These are phyloP conservation scores for Pituophis catenifer DNA, from an alignment of 2,113 vertebrate species.

Conservation along the genomic window DNA sequence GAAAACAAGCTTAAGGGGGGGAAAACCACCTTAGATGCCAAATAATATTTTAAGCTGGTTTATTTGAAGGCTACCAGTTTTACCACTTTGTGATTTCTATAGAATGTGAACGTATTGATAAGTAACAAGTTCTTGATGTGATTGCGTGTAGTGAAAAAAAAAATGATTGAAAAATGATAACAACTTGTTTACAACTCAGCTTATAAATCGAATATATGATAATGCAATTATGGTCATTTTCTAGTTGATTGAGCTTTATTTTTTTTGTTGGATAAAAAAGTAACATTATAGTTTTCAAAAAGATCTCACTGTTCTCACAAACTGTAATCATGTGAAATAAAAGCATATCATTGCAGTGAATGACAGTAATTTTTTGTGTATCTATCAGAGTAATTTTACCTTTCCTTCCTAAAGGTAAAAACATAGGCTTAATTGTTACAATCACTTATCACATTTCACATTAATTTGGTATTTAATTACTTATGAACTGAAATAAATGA, in stretches of 20 bases:
- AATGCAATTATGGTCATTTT: neutral
- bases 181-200: neutral
- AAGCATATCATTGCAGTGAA: slow-evolving; percentile 37
- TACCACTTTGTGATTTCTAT: neutral
- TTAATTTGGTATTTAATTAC: neutral
- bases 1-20: neutral
- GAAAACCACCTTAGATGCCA: too few relatives aligned
- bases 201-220: neutral
- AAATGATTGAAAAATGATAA: neutral
- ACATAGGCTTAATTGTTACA: slow-evolving; percentile 43
- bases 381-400: neutral
- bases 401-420: slow-evolving; percentile 47
- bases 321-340: slow-evolving; percentile 20
- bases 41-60: neutral
- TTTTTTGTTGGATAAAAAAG: neutral
- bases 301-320: neutral
- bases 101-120: neutral
- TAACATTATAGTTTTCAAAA: neutral
- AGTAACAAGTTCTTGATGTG: neutral
- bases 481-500: neutral
- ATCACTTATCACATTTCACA: slow-evolving; percentile 36
- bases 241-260: neutral
- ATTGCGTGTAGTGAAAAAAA: neutral
- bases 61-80: neutral
- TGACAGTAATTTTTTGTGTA: slow-evolving; percentile 22